Evolutionary conservation across 2,797 vertebrate genomes (phyloP), one percentile per base, ranked within the genome.

Genomic region (Acridotheres tristis): DNA sequence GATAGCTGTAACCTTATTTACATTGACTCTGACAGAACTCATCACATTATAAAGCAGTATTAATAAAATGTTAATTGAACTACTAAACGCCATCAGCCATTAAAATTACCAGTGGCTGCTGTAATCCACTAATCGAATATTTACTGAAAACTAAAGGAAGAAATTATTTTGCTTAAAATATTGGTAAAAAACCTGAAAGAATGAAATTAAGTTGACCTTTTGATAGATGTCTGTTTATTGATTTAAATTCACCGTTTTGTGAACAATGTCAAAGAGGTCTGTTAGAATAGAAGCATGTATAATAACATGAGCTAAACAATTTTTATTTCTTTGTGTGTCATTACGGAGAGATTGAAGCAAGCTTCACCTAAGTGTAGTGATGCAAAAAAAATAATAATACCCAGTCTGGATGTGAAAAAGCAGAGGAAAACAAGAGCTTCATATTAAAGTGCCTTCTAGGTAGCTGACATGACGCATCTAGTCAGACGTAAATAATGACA

Each of bases 401-500:
- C 98, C 98, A 97, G 97, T 96, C 98, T 98, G 98, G 97, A 98
- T 98, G 97, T 96, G 96, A 94, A 95, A 98, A 98, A 98, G 96
- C 93, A 38, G 96, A 95, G 97, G 97, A 97, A 98, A 97, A 98
- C 98, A 98, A 98, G 98, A 97, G 97, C 98, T 98, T 97, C 98
- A 98, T 98, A 98, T 99, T 99, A 98, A 98, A 99, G 98, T 98
- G 98, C 98, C 98, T 99, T 98, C 98, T 98, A 98, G 99, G 98
- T 99, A 99, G 98, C 99, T 99, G 99, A 99, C 99, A 99, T 98
- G 99, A 99, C 98, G 98, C 98, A 98, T 99, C 98, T 99, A 99
- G 98, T 99, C 99, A 99, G 99, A 99, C 97, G 99, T 99, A 99
- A 99, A 99, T 99, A 99, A 99, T 99, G 99, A 99, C 99, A 99